Base-by-base conservation (phyloP, 2,888 invertebrate species). In the Calliopum simillimum region DNA sequence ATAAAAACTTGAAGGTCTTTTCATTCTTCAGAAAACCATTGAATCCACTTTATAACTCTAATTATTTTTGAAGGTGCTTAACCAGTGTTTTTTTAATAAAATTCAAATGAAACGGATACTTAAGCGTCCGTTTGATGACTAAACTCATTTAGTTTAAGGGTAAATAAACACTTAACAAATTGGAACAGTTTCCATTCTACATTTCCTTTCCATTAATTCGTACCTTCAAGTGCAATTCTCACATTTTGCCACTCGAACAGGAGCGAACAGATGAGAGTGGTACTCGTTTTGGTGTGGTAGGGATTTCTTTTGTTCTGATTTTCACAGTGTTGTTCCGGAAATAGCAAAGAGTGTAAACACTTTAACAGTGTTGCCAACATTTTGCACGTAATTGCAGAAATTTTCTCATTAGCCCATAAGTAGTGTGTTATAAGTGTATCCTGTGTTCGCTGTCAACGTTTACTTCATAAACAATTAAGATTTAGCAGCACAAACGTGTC, bases 391-490 rank as follows among this genome's bases (percentile, higher is more conserved):
- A 62, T 44, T 68, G 68, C 25, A 25, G 23, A 71, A 68, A 81
- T 81, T 81, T 80, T 79, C 81, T 80, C 80, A 81, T 81, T 81
- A 81, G 47, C 5, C 19, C 61, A 23, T 23, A 51, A 51, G 23
- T 23, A 55, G 6, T 21, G 33, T n/a, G n/a, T n/a, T n/a, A n/a
- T n/a, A n/a, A n/a, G n/a, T n/a, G n/a, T n/a, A n/a, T n/a, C n/a
- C n/a, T n/a, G n/a, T n/a, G n/a, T n/a, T n/a, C n/a, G n/a, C n/a
- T n/a, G n/a, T n/a, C n/a, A n/a, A n/a, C n/a, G n/a, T n/a, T n/a
- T 41, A 41, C 33, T 33, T 19, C 16, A 16, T 33, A 16, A n/a
- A 11, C 43, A 53, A 55, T 41, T 16, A 25, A 51, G 8, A 33
- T 25, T 6, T 16, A 13, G 56, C 47, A 46, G 56, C 47, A 46